These are phyloP conservation scores for Etheostoma cragini DNA, from an alignment of 2,113 vertebrate species.

Conservation along the genomic window DNA sequence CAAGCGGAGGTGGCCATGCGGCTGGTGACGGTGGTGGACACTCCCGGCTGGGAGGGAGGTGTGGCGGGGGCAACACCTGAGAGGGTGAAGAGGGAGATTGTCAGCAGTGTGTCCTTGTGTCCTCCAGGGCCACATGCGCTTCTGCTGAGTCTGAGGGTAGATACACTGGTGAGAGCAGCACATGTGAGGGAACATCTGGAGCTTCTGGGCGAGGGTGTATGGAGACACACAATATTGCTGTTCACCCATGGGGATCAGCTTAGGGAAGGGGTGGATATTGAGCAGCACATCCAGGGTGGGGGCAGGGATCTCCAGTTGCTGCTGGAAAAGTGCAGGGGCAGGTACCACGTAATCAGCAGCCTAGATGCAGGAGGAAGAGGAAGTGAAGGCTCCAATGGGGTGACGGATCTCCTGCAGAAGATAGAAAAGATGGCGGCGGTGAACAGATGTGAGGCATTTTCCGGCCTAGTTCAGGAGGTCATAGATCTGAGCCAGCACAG, in stretches of 20 bases:
- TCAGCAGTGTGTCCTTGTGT: slow-evolving; percentile 69
- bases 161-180: slow-evolving; percentile 65
- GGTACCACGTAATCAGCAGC: slow-evolving; percentile 78
- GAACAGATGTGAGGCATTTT: slow-evolving; percentile 82
- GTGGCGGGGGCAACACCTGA: slow-evolving; percentile 75
- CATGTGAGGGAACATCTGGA: slow-evolving; percentile 79
- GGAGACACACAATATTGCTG: slow-evolving; percentile 78
- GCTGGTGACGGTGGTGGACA: slow-evolving; percentile 81
- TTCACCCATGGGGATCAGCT: slow-evolving; percentile 84
- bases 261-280: slow-evolving; percentile 77
- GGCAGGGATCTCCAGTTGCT: slow-evolving; percentile 77
- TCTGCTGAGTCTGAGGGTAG: slow-evolving; percentile 78
- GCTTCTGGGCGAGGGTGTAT: slow-evolving; percentile 77
- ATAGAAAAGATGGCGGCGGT: slow-evolving; percentile 78
- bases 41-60: slow-evolving; percentile 81
- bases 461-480: slow-evolving; percentile 76
- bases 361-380: slow-evolving; percentile 34
- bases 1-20: slow-evolving; percentile 75
- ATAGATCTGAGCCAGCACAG: slow-evolving; percentile 71
- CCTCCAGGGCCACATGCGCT: slow-evolving; percentile 81
- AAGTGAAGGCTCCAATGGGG: slow-evolving; percentile 8
- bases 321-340: slow-evolving; percentile 76
- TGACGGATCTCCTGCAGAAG: slow-evolving; percentile 79
- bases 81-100: slow-evolving; percentile 79
- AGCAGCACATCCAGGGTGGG: slow-evolving; percentile 79